Evolutionary conservation across 1,140 invertebrate species (phyloP).

Genomic region (Drosophila ficusphila): DNA sequence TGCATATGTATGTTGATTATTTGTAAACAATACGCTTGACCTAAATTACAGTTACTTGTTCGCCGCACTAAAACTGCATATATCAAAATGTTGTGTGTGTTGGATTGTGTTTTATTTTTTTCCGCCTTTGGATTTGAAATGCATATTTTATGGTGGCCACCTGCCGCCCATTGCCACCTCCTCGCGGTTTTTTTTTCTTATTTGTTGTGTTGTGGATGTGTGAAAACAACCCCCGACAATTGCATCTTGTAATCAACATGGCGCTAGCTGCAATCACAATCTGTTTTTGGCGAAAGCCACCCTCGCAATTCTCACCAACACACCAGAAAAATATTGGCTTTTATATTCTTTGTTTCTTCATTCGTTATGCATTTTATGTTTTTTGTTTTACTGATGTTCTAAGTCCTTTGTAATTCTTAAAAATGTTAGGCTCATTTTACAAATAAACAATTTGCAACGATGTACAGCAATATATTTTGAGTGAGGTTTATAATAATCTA

Average conservation of each 20-base stretch:
- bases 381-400: too few relatives aligned
- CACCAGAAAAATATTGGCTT: neutral
- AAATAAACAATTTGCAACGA: too few relatives aligned
- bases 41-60: conserved; percentile 84
- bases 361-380: too few relatives aligned
- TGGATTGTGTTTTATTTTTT: conserved; percentile 42
- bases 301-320: conserved; percentile 16
- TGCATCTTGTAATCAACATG: conserved; percentile 56
- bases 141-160: conserved; percentile 64
- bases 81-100: conserved; percentile 10
- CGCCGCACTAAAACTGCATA: conserved; percentile 57
- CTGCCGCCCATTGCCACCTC: conserved; percentile 40
- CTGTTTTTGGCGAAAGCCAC: conserved; percentile 36
- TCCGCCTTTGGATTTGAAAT: conserved; percentile 61
- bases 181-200: conserved; percentile 3
- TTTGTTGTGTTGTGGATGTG: conserved; percentile 7
- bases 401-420: too few relatives aligned
- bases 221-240: conserved; percentile 46
- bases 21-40: conserved; percentile 84
- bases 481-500: too few relatives aligned
- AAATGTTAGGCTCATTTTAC: too few relatives aligned
- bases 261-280: conserved; percentile 33
- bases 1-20: conserved; percentile 67
- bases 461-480: too few relatives aligned
- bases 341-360: neutral